Evolutionary conservation across 2,113 vertebrate genomes (phyloP), one percentile per base, ranked within the genome.

Genomic region (Saguinus imperator): DNA sequence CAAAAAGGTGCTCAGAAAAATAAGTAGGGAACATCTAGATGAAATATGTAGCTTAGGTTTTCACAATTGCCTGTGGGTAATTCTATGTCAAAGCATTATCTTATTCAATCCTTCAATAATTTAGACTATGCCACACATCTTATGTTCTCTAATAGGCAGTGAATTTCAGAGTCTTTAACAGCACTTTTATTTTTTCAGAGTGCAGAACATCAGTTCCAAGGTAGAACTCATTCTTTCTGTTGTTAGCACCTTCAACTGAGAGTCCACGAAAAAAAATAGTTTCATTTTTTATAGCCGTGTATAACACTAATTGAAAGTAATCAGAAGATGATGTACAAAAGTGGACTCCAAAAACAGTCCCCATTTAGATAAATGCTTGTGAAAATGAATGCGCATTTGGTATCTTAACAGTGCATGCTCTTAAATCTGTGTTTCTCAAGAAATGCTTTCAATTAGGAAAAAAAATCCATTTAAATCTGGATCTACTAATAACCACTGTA

Each of bases 401-500:
- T 93, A 16, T 70, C 18, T 43, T 72, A 84, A 72, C 1, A 91
- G 57, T 55, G 70, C 11, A 7, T 70, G 77, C 18, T 48, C 32
- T 87, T 92, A 91, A 93, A 94, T 90, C 37, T 68, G 81, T 90
- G 25, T 92, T 92, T 77, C 52, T 88, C 16, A 86, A 83, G 72
- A 94, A 95, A 85, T 27, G 4, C n/a, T 87, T 95, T 95, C 92
- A 95, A 73, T 96, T 86, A 89, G 45, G 25, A 83, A 58, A 57
- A 52, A 77, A 92, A 72, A 87, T 48, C 58, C 82, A 29, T 80
- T 91, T 91, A 91, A 94, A 96, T 91, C 50, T 82, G 77, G 35
- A 50, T 80, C 50, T 89, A 70, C 77, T 88, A 94, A 96, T 90
- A 97, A 96, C 82, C 23, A 66, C n/a, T 50, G 58, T 58, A 92